Conservation (phyloP, 2,797 vertebrate species). For the Phrynocephalus forsythii region DNA sequence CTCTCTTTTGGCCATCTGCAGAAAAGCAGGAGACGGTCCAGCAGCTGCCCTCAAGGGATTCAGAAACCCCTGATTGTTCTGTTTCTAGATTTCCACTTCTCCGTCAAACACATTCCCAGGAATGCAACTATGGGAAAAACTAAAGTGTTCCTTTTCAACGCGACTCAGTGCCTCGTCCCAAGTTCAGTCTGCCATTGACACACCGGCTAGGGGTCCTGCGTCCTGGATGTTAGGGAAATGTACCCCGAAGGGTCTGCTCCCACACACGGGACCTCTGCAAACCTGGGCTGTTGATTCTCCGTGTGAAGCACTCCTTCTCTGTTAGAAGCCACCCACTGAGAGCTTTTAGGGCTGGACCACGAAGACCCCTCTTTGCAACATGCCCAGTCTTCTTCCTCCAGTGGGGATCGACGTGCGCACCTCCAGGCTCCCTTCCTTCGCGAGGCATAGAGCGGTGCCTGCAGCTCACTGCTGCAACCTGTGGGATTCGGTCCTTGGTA, state of each 20-base stretch:
- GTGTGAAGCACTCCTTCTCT: not conserved
- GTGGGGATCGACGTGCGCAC: not conserved
- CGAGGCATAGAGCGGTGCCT: not conserved
- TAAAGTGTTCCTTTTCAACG: not conserved
- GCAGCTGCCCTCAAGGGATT: not conserved
- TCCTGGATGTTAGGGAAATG: no score
- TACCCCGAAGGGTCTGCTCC: no score
- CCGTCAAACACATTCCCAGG: not conserved
- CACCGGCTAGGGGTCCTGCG: not conserved
- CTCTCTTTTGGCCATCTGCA: no score
- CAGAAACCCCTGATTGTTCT: not conserved
- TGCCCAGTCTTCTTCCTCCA: not conserved
- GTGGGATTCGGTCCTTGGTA: not conserved
- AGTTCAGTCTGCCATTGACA: no score
- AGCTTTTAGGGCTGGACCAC: not conserved
- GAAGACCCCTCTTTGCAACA: no score
- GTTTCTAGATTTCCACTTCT: no score
- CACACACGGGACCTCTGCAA: no score
- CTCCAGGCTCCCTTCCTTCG: not conserved
- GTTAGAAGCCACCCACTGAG: not conserved
- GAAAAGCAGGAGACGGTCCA: no score
- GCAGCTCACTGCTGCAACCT: not conserved
- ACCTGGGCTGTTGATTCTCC: no score
- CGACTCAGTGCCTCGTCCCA: not conserved
- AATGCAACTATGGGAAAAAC: not conserved